phyloP scores from a whole-genome alignment of 2,797 vertebrate species.

The Melanotaenia pygmaea region DNA sequence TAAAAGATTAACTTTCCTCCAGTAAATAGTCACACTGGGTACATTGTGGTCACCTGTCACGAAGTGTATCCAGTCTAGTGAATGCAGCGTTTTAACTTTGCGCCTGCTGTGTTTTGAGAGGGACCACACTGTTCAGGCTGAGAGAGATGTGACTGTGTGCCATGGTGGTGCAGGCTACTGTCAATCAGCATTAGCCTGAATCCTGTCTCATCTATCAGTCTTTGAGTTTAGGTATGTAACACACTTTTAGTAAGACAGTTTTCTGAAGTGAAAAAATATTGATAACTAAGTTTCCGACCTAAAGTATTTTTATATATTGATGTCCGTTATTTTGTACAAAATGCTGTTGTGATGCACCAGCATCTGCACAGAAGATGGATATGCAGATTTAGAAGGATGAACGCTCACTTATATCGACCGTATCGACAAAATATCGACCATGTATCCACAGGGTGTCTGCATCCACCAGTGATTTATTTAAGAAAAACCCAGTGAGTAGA shows the following conservation, averaged over 20 bases:
- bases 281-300: not conserved
- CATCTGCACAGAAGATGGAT: not conserved
- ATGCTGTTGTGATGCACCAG: not conserved
- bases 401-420: not conserved
- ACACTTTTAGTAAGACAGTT: conserved; percentile 20
- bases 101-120: conserved; percentile 33
- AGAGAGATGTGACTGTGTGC: conserved; percentile 13
- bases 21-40: conserved; percentile 25
- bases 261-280: not conserved
- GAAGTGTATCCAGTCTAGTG: conserved; percentile 5
- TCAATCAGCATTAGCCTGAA: conserved; percentile 47
- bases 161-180: conserved; percentile 22
- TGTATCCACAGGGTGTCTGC: conserved; percentile 43
- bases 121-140: conserved; percentile 21
- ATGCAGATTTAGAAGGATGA: not conserved
- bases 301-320: not conserved
- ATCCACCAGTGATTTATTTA: conserved; percentile 60
- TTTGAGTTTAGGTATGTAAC: conserved; percentile 8
- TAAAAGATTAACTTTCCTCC: conserved; percentile 18
- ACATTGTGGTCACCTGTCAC: conserved; percentile 31
- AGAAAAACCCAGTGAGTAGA: conserved; percentile 54
- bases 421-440: conserved; percentile 23
- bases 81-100: conserved; percentile 7
- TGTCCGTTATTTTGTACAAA: conserved; percentile 37
- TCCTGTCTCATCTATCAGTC: conserved; percentile 36